Conservation (phyloP, 2,797 vertebrate genomes). For the Myotis myotis region DNA sequence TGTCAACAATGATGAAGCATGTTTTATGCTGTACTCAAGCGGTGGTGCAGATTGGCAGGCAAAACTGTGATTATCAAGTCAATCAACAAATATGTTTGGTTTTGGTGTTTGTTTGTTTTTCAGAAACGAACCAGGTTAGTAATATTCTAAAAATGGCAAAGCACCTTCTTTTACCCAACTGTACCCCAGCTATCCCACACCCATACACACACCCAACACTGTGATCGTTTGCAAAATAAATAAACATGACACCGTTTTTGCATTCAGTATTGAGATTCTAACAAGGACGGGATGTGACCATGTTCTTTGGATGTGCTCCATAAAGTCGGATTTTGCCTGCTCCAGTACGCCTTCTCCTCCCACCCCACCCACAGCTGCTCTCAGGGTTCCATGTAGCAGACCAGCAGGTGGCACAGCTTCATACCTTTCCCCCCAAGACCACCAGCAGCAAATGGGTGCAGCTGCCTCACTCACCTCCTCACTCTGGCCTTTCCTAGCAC, state of each 20-base stretch:
- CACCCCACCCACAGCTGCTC: neutral
- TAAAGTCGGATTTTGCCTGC: neutral
- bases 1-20: neutral
- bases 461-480: neutral
- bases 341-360: neutral
- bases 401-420: neutral
- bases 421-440: neutral
- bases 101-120: neutral
- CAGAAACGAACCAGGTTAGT: neutral
- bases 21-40: neutral
- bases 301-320: neutral
- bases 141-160: neutral
- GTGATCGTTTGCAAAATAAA: conserved; percentile 33
- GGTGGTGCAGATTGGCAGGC: neutral
- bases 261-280: neutral
- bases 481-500: neutral
- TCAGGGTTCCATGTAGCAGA: neutral
- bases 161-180: neutral
- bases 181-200: neutral
- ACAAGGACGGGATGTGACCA: neutral
- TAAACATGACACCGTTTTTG: neutral
- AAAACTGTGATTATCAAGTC: conserved; percentile 24
- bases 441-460: neutral
- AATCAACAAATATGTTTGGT: neutral
- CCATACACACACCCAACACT: neutral